Percentiles rank a stretch among this genome's conserved stretches.
Conservation (phyloP, 1,140 invertebrate species). For the Neodiprion virginianus region DNA sequence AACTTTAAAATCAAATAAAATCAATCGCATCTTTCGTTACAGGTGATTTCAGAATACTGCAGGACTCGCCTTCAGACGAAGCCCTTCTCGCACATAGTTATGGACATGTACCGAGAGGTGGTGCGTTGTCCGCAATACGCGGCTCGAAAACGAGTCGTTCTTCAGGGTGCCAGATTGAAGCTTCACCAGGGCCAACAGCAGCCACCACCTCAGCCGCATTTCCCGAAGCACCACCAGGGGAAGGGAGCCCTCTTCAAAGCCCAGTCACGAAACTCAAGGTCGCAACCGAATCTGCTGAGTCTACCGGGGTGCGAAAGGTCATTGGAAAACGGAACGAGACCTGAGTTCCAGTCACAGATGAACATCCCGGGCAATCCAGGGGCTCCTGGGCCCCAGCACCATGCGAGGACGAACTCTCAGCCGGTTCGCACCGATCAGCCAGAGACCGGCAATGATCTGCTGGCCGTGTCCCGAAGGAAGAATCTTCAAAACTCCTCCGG, state of each 20-base stretch:
- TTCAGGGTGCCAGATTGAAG: constrained; percentile 31
- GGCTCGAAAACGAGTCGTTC: constrained; percentile 44
- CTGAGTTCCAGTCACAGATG: constrained; percentile 50
- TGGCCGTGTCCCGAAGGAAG: constrained; percentile 17
- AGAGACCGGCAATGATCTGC: constrained; percentile 43
- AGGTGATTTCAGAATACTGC: constrained; percentile 70
- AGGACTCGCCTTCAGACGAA: constrained; percentile 61
- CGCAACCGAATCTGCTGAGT: constrained; percentile 54
- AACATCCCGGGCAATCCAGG: constrained; percentile 34
- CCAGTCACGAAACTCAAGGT: constrained; percentile 55
- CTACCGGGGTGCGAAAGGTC: constrained; percentile 30
- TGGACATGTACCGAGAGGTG: constrained; percentile 68
- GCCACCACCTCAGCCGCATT: constrained; percentile 19
- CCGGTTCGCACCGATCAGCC: constrained; percentile 36
- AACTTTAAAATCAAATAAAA: not conserved
- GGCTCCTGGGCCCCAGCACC: constrained; percentile 23
- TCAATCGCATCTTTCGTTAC: constrained; percentile 27
- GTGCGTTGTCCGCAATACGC: constrained; percentile 53
- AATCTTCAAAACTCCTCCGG: constrained; percentile 30
- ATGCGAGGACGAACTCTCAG: constrained; percentile 41
- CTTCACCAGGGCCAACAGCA: constrained; percentile 21
- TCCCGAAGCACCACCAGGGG: constrained; percentile 33
- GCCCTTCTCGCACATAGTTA: constrained; percentile 68
- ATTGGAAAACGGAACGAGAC: constrained; percentile 30
- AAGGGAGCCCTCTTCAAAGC: constrained; percentile 48